phyloP scores from a whole-genome alignment of 2,113 vertebrate species.

The Halichoeres trimaculatus region DNA sequence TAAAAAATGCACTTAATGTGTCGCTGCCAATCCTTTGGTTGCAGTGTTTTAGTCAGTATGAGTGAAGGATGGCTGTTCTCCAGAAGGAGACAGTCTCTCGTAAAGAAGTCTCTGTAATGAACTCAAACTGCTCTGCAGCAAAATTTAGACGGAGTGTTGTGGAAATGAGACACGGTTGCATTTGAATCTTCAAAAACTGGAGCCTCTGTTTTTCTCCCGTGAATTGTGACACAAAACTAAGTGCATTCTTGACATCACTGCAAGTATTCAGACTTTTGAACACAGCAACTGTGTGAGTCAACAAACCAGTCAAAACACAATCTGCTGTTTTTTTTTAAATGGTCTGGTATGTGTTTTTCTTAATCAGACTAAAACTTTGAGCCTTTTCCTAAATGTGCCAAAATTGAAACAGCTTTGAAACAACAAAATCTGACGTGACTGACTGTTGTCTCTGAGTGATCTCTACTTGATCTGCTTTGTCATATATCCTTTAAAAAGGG shows the following conservation, averaged over 20 bases:
- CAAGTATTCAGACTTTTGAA: neutral
- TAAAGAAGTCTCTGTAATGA: neutral
- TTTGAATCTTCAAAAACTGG: neutral
- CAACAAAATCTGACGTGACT: no score
- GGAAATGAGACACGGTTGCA: neutral
- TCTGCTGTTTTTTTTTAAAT: no score
- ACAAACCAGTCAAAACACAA: no score
- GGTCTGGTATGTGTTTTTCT: no score
- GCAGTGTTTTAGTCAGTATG: slow-evolving; percentile 35
- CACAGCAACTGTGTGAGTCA: no score
- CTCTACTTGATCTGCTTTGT: no score
- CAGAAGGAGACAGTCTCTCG: neutral
- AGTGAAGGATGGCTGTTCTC: slow-evolving; percentile 14
- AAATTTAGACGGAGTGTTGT: neutral
- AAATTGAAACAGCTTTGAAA: no score
- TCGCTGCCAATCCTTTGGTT: slow-evolving; percentile 10
- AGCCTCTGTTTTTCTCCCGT: neutral
- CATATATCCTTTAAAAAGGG: no score
- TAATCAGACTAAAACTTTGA: no score
- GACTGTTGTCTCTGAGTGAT: no score
- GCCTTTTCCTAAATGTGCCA: no score
- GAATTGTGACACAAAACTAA: neutral
- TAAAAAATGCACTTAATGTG: slow-evolving; percentile 24
- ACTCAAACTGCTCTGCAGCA: neutral
- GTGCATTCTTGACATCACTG: neutral